Percentiles rank a stretch among this genome's conserved stretches.
phyloP scores from a whole-genome alignment of 2,888 invertebrate species.

The Lottia scabra region DNA sequence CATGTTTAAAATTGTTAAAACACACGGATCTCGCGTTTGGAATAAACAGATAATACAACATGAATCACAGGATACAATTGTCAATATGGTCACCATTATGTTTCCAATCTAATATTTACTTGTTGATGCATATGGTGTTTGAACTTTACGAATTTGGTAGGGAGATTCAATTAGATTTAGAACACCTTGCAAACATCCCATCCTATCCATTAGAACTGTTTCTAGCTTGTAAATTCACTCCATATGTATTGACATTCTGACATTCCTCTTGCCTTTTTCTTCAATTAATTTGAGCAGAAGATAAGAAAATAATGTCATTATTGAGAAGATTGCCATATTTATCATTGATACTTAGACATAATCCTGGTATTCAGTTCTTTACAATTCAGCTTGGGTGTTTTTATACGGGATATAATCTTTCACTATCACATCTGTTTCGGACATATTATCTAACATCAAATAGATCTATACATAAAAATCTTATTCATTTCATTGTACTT shows the following conservation, averaged over 20 bases:
- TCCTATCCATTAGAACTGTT: neutral
- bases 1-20: neutral
- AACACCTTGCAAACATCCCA: slow-evolving; percentile 3
- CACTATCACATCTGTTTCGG: neutral
- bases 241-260: slow-evolving; percentile 7
- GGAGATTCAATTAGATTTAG: slow-evolving; percentile 1
- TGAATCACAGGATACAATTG: neutral
- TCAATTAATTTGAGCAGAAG: neutral
- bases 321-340: neutral
- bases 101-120: neutral
- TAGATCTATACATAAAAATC: neutral
- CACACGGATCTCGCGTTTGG: no score
- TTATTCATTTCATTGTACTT: no score
- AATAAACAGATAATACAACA: neutral
- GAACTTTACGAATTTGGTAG: neutral
- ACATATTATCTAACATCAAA: neutral
- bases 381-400: neutral
- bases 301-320: slow-evolving; percentile 1
- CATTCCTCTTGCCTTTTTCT: slow-evolving; percentile 1
- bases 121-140: slow-evolving; percentile 5
- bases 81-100: neutral
- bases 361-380: no score
- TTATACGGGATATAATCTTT: neutral
- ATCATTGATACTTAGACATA: neutral
- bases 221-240: neutral